Evolutionary conservation across 2,797 vertebrate species (phyloP), one percentile per base, ranked within the genome.

Genomic region (Echiichthys vipera): DNA sequence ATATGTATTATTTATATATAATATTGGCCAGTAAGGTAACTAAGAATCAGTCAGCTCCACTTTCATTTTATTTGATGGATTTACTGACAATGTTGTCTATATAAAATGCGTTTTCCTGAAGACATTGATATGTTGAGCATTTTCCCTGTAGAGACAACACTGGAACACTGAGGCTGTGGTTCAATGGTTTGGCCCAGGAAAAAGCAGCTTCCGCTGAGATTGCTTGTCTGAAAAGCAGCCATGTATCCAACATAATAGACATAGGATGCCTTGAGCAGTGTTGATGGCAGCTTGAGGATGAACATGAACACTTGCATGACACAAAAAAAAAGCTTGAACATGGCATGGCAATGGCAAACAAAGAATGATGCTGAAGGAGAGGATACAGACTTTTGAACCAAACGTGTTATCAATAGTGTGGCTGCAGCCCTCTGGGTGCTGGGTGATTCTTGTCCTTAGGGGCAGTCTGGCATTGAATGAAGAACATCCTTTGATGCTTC

Each of bases 221-320:
- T 65, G 18, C 64, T 66, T 42, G 34, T 78, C 75, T 89, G 71
- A 71, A 75, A 80, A 83, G 66, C 67, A 74, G 74, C 40, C 71
- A 78, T 59, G 67, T 86, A 47, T 75, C 61, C 46, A 71, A 39
- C 51, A 71, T 72, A 69, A 84, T 56, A 71, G 61, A 78, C 72
- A 63, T 27, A 57, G 56, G 65, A 67, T 63, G 77, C 56, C 80
- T 61, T 53, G 6, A 69, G 77, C 78, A 81, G 14, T 11, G 24
- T 37, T 65, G 58, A 69, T 74, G 65, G 66, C 78, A 84, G 74
- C 54, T 82, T 61, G 67, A 51, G 51, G 46, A 64, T 56, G 29
- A 81, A 65, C 56, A 57, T 45, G 22, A 62, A 55, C 57, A 50
- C 25, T 71, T 67, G 46, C 58, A 49, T 72, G 63, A 66, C 37